Conservation (phyloP, 1,140 invertebrate species). For the Trichomalopsis sarcophagae region DNA sequence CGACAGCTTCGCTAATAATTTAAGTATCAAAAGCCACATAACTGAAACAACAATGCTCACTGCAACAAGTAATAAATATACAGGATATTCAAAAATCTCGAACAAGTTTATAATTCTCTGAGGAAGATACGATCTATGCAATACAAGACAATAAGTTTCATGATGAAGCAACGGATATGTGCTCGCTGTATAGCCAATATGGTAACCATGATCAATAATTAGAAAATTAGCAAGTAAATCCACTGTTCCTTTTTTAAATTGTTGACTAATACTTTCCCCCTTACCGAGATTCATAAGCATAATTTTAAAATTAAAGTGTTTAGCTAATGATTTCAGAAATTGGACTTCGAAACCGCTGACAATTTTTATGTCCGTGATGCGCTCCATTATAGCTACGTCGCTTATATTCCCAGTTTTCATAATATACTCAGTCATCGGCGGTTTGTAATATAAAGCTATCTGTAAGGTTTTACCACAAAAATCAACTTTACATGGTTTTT, state of each 20-base stretch:
- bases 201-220: background rate
- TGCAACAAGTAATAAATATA: background rate
- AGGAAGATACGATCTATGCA: background rate
- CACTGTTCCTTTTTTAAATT: background rate
- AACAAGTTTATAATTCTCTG: background rate
- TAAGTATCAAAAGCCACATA: background rate
- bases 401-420: background rate
- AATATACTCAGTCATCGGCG: background rate
- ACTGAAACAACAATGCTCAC: background rate
- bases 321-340: background rate
- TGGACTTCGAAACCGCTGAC: background rate
- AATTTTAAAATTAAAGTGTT: background rate
- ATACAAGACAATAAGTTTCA: background rate
- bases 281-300: background rate
- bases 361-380: background rate
- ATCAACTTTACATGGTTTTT: background rate
- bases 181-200: background rate
- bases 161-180: background rate
- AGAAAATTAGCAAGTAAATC: background rate
- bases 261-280: background rate
- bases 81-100: background rate
- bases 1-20: background rate
- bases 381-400: background rate
- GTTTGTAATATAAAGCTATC: background rate
- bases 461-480: background rate